These are phyloP conservation scores for Amphiduros pacificus DNA, from an alignment of 2,888 invertebrate species.

Conservation along the genomic window DNA sequence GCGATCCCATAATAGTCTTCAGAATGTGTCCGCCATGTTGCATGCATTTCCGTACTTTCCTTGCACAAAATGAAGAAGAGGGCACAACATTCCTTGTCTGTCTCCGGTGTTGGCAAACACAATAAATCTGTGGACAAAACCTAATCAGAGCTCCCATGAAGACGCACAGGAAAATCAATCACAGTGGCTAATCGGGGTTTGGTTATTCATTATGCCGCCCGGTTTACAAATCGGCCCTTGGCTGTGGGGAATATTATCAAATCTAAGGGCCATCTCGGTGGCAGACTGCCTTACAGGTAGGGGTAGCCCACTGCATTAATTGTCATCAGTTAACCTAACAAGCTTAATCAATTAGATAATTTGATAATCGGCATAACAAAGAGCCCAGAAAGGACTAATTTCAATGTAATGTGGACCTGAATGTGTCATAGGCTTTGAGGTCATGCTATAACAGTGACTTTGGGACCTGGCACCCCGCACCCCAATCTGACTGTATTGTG, in stretches of 20 bases:
- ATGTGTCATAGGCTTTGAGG: no score
- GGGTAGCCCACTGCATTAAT: constrained; percentile 3
- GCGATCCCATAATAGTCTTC: no score
- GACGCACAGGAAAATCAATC: constrained; percentile 1
- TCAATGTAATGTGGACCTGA: constrained; percentile 10
- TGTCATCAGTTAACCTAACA: constrained; percentile 14
- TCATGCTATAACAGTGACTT: no score
- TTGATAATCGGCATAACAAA: constrained; percentile 10
- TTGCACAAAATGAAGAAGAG: no score
- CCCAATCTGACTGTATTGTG: no score
- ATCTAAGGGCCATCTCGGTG: constrained; percentile 1
- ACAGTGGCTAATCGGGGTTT: not conserved
- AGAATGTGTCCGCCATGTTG: no score
- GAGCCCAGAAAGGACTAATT: constrained; percentile 5
- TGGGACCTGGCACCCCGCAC: no score
- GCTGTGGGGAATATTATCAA: constrained; percentile 3
- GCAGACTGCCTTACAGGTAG: not conserved
- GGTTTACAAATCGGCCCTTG: not conserved
- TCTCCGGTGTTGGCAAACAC: no score
- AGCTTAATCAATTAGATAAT: constrained; percentile 15
- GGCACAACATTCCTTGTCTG: no score
- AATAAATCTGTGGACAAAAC: no score
- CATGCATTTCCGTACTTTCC: no score
- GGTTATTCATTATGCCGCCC: constrained; percentile 1
- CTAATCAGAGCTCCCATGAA: constrained; percentile 7